These are phyloP conservation scores for Cheilosia pagana DNA, from an alignment of 2,888 invertebrate species.

Conservation along the genomic window DNA sequence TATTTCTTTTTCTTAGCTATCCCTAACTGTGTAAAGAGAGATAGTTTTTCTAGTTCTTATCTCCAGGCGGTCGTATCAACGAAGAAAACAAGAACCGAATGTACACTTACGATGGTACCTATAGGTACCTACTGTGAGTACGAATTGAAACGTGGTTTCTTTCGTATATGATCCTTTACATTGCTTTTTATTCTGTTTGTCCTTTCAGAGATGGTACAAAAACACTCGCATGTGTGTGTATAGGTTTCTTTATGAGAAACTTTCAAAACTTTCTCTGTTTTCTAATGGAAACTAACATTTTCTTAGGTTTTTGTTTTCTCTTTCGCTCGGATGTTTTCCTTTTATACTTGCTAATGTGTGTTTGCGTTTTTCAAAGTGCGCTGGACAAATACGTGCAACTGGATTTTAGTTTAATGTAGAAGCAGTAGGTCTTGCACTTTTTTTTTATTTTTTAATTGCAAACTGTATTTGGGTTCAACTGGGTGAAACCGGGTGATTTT, in stretches of 20 bases:
- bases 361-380: conserved; percentile 3
- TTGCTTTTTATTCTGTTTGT: conserved; percentile 13
- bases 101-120: conserved; percentile 8
- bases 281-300: conserved; percentile 56
- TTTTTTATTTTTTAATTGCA: background rate
- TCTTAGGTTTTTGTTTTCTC: conserved; percentile 11
- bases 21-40: conserved; percentile 5
- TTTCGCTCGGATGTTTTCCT: conserved; percentile 1
- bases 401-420: conserved; percentile 7
- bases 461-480: background rate
- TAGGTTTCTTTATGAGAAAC: conserved; percentile 53
- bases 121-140: background rate
- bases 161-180: conserved; percentile 20
- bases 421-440: background rate
- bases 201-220: conserved; percentile 40
- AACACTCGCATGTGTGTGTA: conserved; percentile 21
- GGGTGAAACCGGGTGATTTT: background rate
- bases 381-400: background rate
- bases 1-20: conserved; percentile 24
- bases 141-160: conserved; percentile 34
- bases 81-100: conserved; percentile 4
- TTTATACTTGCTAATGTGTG: conserved; percentile 1
- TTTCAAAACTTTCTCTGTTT: conserved; percentile 48
- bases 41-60: conserved; percentile 41
- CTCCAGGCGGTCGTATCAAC: conserved; percentile 59